Conservation (phyloP, 2,113 vertebrate genomes). For the Lepus timidus region DNA sequence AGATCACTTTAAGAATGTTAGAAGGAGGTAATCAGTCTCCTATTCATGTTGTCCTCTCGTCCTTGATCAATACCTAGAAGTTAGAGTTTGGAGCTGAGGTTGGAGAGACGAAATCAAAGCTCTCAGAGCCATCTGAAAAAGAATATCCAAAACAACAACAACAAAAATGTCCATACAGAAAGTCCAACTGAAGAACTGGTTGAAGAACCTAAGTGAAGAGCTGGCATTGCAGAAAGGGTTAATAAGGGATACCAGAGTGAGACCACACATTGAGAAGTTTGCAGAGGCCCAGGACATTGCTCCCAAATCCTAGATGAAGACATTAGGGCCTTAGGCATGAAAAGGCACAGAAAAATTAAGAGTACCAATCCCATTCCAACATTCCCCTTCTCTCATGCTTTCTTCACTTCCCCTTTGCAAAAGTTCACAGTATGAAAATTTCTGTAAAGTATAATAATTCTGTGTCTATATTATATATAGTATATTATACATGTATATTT, state of each 20-base stretch:
- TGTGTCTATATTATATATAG: background rate
- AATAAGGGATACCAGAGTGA: background rate
- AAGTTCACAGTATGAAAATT: background rate
- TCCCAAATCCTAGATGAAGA: background rate
- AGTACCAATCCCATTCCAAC: background rate
- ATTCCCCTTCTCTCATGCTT: background rate
- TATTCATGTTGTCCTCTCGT: background rate
- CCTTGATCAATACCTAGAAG: slow-evolving; percentile 8
- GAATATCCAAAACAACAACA: background rate
- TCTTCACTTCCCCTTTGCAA: background rate
- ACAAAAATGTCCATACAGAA: background rate
- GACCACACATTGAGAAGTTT: background rate
- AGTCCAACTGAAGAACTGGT: background rate
- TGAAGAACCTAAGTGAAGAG: background rate
- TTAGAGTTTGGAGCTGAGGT: slow-evolving; percentile 2
- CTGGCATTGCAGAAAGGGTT: background rate
- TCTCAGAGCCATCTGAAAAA: background rate
- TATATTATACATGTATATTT: background rate
- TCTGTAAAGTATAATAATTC: background rate
- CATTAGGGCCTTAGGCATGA: background rate
- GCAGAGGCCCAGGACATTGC: background rate
- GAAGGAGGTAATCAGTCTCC: background rate
- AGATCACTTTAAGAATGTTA: background rate
- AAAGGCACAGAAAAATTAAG: background rate
- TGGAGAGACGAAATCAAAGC: background rate